Conservation (phyloP, 2,797 vertebrate genomes). For the Pachyuromys duprasi region DNA sequence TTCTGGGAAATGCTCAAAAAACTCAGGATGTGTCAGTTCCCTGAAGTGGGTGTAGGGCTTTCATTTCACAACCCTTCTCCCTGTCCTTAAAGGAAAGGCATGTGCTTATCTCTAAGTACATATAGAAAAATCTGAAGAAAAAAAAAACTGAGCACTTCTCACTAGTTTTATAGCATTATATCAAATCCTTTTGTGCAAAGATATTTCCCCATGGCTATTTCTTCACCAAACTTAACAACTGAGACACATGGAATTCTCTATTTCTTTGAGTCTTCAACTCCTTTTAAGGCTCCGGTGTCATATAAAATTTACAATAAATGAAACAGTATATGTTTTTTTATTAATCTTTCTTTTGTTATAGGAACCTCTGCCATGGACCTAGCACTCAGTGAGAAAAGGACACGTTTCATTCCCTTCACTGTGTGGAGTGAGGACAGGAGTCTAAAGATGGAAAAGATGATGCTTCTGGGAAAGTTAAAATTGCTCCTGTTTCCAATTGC, state of each 20-base stretch:
- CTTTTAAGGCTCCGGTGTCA: not conserved
- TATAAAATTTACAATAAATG: not conserved
- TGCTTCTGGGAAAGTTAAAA: slow-evolving; percentile 29
- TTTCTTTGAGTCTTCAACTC: not conserved
- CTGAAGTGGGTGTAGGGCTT: not conserved
- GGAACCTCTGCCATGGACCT: not conserved
- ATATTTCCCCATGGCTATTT: not conserved
- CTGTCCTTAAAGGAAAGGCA: not conserved
- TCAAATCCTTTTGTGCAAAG: not conserved
- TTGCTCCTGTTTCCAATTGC: slow-evolving; percentile 32
- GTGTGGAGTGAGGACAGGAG: not conserved
- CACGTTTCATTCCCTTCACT: not conserved
- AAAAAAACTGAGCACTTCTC: not conserved
- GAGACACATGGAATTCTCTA: not conserved
- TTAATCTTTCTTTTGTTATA: not conserved
- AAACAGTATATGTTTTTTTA: not conserved
- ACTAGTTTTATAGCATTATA: not conserved
- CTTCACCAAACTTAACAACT: not conserved
- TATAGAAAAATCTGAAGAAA: not conserved
- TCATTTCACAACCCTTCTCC: not conserved
- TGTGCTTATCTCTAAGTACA: not conserved
- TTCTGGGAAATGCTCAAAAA: not conserved
- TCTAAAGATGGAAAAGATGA: slow-evolving; percentile 18
- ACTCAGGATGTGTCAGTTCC: not conserved
- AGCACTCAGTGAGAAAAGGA: not conserved